Evolutionary conservation across 2,113 vertebrate genomes (phyloP), one percentile per base, ranked within the genome.

Genomic region (Hemiprocne comata): DNA sequence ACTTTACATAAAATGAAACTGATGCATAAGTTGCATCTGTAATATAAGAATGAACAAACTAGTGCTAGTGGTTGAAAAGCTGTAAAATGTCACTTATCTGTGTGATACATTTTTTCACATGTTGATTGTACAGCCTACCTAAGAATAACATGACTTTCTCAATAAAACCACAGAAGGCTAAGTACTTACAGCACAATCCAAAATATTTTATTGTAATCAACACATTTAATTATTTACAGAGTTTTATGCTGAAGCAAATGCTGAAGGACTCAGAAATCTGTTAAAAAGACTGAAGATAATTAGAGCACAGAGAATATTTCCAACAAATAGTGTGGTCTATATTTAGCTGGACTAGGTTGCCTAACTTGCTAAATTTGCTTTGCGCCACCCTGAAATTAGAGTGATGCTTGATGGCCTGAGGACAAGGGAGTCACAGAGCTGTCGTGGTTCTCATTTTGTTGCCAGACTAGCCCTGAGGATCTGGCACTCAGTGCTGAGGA

Each of bases 161-260:
- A 90, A 66, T 75, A 86, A 92, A 96, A 91, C 85, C 85, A 71
- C 94, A 94, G 86, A 90, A 94, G 54, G 46, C 75, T 90, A 90
- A 95, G 57, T 88, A 80, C 73, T 95, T 90, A 64, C 29, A 82
- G 58, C 54, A 61, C 58, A 85, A 94, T 74, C 50, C 57, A 72
- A 42, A 51, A 11, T 88, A 58, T 69, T 91, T 64, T 26, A 78
- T 80, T 87, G 36, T 85, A 92, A 94, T 94, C 90, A 94, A 87
- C 51, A 14, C 66, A 69, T 95, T 84, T 95, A 94, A 95, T 96
- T 95, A 95, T 92, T 94, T 84, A 76, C 73, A 89, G 53, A 74
- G 50, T 57, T 93, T 72, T 46, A 85, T 31, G 28, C 40, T 53
- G 72, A 64, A 94, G 79, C 38, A 93, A 91, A 86, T 50, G 48